Conservation (phyloP, 2,888 invertebrate genomes). For the Scaptomyza reducta region DNA sequence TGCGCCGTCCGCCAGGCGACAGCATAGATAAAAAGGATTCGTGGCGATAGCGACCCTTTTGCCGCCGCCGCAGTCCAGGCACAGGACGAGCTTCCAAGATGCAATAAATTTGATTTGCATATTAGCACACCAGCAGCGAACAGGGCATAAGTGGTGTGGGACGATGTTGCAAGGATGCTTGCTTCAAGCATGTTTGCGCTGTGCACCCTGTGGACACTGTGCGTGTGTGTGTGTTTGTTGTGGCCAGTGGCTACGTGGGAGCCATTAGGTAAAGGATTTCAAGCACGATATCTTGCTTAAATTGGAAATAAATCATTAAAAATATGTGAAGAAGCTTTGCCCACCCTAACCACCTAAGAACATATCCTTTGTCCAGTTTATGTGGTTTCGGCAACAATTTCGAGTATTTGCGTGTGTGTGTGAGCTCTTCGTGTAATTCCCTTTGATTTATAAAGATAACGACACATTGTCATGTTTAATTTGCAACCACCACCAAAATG, state of each 20-base stretch:
- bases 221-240: conserved; percentile 10
- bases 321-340: conserved; percentile 56
- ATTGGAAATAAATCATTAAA: conserved; percentile 83
- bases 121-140: conserved; percentile 69
- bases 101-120: conserved; percentile 81
- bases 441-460: conserved; percentile 81
- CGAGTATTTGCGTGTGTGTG: conserved; percentile 35
- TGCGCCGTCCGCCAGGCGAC: conserved; percentile 65
- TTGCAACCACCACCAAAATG: conserved; percentile 32
- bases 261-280: conserved; percentile 68
- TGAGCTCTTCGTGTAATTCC: conserved; percentile 67
- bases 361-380: conserved; percentile 48
- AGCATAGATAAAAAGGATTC: conserved; percentile 76
- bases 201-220: conserved; percentile 11
- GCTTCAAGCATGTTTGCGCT: conserved; percentile 14
- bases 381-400: conserved; percentile 53
- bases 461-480: conserved; percentile 72
- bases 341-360: not conserved
- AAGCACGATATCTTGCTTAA: conserved; percentile 73
- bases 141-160: not conserved
- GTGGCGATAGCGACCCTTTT: conserved; percentile 45
- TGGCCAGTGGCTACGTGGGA: conserved; percentile 39
- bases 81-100: conserved; percentile 22
- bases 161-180: not conserved
- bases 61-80: not conserved